Conservation (phyloP, 35 echinoderm and acorn worm genomes). For the Strongylocentrotus purpuratus region DNA sequence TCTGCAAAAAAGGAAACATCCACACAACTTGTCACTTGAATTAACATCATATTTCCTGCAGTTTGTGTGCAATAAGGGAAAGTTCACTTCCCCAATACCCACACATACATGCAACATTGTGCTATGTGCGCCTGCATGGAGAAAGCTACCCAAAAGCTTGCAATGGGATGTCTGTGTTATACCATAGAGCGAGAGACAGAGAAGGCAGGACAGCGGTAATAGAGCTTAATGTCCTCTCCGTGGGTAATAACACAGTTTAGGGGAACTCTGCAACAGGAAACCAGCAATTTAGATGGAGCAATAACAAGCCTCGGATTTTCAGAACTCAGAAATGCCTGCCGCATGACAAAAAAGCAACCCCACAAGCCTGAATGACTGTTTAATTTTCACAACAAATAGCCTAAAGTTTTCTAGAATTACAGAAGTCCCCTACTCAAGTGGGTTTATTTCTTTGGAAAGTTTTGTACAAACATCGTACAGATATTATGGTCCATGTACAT, state of each 20-base stretch:
- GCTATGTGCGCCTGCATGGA: not conserved
- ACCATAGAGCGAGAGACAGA: not conserved
- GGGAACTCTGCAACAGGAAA: not conserved
- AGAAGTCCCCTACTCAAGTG: not conserved
- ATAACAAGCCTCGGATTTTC: not conserved
- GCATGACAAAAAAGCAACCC: not conserved
- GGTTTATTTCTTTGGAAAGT: not conserved
- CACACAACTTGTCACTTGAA: conserved; percentile 11
- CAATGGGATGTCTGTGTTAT: not conserved
- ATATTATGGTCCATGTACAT: too few species aligned
- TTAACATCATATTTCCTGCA: not conserved
- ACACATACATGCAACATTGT: not conserved
- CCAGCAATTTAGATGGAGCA: not conserved
- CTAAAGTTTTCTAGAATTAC: not conserved
- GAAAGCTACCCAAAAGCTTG: not conserved
- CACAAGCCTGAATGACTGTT: not conserved
- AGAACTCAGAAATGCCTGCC: not conserved
- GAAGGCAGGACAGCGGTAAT: not conserved
- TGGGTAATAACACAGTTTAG: not conserved
- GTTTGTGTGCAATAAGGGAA: not conserved
- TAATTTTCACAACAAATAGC: not conserved
- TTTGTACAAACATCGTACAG: too few species aligned
- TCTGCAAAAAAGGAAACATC: conserved; percentile 11
- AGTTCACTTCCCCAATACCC: not conserved
- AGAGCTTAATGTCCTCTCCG: not conserved